Evolutionary conservation across 2,797 vertebrate genomes (phyloP).

Genomic region (Gambusia yucatana): DNA sequence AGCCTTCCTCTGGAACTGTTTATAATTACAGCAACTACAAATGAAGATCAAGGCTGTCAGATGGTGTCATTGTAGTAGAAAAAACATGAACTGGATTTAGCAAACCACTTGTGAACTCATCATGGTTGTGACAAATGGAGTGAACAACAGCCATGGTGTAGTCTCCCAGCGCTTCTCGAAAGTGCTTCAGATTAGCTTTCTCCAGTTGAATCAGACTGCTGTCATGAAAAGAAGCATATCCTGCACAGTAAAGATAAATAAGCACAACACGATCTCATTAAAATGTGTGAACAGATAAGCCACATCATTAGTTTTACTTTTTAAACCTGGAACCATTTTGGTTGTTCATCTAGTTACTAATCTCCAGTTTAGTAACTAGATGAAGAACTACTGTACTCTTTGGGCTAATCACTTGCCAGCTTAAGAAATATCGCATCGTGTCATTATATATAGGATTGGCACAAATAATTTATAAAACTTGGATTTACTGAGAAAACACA

Average conservation of each 20-base stretch:
- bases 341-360: neutral
- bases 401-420: neutral
- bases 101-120: neutral
- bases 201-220: neutral
- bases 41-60: neutral
- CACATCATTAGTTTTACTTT: neutral
- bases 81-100: neutral
- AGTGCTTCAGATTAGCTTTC: neutral
- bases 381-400: neutral
- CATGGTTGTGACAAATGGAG: neutral
- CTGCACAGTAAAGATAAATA: neutral
- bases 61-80: neutral
- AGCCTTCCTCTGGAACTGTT: neutral
- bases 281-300: neutral
- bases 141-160: neutral
- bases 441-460: neutral
- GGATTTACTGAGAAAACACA: neutral
- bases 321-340: neutral
- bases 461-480: neutral
- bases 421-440: neutral
- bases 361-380: neutral
- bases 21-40: neutral
- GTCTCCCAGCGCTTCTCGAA: neutral
- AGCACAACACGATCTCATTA: neutral
- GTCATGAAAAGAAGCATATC: neutral